Conservation (phyloP, 2,113 vertebrate genomes). For the Burhinus bistriatus region DNA sequence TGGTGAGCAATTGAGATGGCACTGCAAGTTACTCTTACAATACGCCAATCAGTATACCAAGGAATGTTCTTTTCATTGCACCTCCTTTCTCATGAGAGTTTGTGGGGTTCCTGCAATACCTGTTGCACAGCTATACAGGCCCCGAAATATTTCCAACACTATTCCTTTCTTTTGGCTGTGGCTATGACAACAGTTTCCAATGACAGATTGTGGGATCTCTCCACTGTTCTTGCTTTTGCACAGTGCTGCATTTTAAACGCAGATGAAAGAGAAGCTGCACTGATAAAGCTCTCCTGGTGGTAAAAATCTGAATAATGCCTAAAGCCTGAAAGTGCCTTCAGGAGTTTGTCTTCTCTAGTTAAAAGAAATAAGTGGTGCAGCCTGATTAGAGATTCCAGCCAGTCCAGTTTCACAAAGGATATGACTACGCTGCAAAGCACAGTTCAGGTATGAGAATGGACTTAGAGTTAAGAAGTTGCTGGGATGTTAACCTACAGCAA, state of each 20-base stretch:
- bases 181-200: neutral
- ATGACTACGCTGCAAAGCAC: neutral
- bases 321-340: neutral
- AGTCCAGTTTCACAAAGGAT: neutral
- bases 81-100: neutral
- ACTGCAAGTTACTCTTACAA: neutral
- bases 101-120: neutral
- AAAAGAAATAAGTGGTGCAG: neutral
- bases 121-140: neutral
- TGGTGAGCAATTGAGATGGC: neutral
- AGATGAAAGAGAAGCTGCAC: neutral
- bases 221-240: neutral
- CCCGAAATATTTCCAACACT: neutral
- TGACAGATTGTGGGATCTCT: neutral
- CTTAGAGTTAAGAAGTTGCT: neutral
- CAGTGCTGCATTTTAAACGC: slow-evolving; percentile 1
- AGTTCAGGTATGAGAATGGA: neutral
- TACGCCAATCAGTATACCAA: neutral
- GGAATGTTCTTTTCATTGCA: neutral
- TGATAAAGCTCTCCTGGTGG: slow-evolving; percentile 10
- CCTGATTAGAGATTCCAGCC: neutral
- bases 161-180: neutral
- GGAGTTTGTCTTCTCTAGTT: neutral
- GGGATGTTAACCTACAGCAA: neutral
- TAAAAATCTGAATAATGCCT: slow-evolving; percentile 31